A percentile compares a stretch with the other conserved stretches of the same genome.
Evolutionary conservation across 1,140 invertebrate species (phyloP).

Genomic region (Eupeodes corollae): DNA sequence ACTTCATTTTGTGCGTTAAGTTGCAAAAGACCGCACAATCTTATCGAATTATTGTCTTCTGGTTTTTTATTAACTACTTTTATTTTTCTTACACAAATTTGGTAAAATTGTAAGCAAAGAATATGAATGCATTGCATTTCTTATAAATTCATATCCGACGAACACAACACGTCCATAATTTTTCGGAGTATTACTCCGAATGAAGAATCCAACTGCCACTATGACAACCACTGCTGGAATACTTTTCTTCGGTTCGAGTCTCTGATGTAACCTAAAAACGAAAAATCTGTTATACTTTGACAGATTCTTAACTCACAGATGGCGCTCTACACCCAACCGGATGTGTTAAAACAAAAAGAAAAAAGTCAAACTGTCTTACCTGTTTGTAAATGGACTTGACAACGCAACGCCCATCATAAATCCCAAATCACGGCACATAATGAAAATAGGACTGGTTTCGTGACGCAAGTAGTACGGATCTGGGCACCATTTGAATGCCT

Average conservation of each 20-base stretch:
- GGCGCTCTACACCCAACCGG: too few species aligned
- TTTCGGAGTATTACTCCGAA: constrained; percentile 16
- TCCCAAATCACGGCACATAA: constrained; percentile 22
- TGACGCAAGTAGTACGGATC: constrained; percentile 25
- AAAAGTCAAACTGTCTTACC: constrained; percentile 10
- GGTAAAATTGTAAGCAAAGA: constrained; percentile 10
- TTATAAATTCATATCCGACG: constrained; percentile 17
- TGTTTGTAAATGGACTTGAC: constrained; percentile 13
- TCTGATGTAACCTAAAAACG: background rate
- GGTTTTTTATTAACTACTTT: too few species aligned
- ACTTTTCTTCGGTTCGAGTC: constrained; percentile 6
- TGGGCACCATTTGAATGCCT: constrained; percentile 33
- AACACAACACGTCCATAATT: constrained; percentile 19
- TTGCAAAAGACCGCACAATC: too few species aligned
- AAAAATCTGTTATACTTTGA: background rate
- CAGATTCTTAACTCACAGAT: background rate
- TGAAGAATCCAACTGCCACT: constrained; percentile 8
- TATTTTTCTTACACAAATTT: background rate
- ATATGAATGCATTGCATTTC: constrained; percentile 15
- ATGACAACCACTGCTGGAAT: constrained; percentile 7
- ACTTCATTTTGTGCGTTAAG: too few species aligned
- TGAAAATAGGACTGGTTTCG: constrained; percentile 22
- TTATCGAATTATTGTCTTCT: too few species aligned
- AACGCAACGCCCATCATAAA: constrained; percentile 24
- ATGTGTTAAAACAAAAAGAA: background rate